These are phyloP conservation scores for Axinella damicornis DNA, from an alignment of 37 sponge, comb jelly and placozoan genomes.

Conservation along the genomic window DNA sequence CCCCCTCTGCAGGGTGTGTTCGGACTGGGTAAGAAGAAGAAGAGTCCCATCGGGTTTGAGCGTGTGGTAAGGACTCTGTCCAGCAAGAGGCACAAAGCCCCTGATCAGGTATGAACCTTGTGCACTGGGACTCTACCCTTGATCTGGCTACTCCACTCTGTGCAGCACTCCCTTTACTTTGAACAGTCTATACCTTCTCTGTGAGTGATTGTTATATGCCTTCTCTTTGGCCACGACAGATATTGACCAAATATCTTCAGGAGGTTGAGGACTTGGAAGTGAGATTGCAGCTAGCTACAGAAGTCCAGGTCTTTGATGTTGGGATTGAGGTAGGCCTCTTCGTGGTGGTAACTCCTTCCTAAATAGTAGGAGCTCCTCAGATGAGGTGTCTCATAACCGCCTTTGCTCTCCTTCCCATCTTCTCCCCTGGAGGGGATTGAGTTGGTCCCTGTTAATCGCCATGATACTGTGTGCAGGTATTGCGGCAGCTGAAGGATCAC, in stretches of 20 bases:
- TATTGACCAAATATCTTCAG: constrained; percentile 33
- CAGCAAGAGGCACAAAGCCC: constrained; percentile 14
- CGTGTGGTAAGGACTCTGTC: constrained; percentile 44
- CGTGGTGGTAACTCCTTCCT: neutral
- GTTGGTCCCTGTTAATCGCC: too few species aligned
- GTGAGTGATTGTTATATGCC: too few species aligned
- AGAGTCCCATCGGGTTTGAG: constrained; percentile 70
- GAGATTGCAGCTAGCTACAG: constrained; percentile 46
- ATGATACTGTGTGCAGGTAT: neutral
- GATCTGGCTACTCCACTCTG: too few species aligned
- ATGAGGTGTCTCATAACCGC: neutral
- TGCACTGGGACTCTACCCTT: too few species aligned
- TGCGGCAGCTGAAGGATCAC: constrained; percentile 30
- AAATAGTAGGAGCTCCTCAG: neutral
- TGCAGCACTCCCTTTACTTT: too few species aligned
- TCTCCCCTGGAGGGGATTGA: neutral
- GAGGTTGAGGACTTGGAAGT: constrained; percentile 61
- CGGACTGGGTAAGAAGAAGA: constrained; percentile 68
- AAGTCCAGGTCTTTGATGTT: constrained; percentile 17
- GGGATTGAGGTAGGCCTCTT: constrained; percentile 38
- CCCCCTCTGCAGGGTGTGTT: constrained; percentile 30
- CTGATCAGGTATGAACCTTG: neutral
- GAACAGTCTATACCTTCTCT: too few species aligned
- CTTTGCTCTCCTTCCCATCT: too few species aligned
- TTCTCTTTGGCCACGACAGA: constrained; percentile 18